phyloP scores from a whole-genome alignment of 2,888 invertebrate genomes.

The Cataglyphis rosenhaueri region DNA sequence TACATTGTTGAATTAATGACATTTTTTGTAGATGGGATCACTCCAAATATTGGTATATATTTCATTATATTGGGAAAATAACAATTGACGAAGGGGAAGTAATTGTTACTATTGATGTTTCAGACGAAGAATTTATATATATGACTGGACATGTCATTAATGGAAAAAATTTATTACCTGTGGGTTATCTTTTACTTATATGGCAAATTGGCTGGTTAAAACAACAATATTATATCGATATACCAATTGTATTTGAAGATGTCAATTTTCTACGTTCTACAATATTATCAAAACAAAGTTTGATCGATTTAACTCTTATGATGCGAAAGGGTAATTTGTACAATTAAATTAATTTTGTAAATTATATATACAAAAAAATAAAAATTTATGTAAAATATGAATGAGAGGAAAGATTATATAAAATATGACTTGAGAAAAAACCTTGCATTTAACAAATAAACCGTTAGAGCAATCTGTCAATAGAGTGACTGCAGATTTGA shows the following conservation, averaged over 20 bases:
- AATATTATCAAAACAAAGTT: constrained; percentile 85
- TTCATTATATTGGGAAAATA: constrained; percentile 76
- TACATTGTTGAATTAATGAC: background rate
- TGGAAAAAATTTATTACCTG: constrained; percentile 88
- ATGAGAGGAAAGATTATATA: background rate
- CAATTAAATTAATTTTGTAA: background rate
- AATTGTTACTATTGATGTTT: constrained; percentile 76
- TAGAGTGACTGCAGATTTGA: too few species aligned
- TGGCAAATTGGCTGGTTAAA: constrained; percentile 85
- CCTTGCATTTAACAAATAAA: too few species aligned
- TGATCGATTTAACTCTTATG: constrained; percentile 80
- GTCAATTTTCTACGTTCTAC: constrained; percentile 88
- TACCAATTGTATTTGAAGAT: constrained; percentile 82
- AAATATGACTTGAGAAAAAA: background rate
- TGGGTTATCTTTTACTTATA: constrained; percentile 86
- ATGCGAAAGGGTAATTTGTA: constrained; percentile 78
- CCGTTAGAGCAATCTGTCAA: too few species aligned
- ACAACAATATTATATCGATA: constrained; percentile 83
- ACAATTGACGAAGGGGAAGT: constrained; percentile 77
- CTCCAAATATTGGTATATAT: constrained; percentile 83
- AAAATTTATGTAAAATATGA: background rate
- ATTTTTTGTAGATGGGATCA: constrained; percentile 67
- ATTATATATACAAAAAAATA: background rate
- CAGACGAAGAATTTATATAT: constrained; percentile 83
- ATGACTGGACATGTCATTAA: constrained; percentile 87